Evolutionary conservation across 1,140 invertebrate genomes (phyloP).

Genomic region (Portunus trituberculatus): DNA sequence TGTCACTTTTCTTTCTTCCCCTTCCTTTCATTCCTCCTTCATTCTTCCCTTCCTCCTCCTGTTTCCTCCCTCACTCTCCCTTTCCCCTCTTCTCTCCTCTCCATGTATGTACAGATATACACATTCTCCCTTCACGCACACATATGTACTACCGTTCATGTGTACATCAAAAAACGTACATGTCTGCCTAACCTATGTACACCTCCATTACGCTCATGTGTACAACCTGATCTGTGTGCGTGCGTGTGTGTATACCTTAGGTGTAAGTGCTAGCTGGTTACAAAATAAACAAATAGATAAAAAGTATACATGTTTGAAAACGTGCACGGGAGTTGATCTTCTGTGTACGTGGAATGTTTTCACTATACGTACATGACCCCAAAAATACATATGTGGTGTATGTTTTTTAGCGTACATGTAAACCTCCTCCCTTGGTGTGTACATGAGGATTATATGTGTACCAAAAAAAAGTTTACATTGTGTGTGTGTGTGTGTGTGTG

Average conservation of each 20-base stretch:
- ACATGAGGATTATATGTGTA: neutral
- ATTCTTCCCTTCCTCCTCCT: neutral
- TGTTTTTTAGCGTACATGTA: neutral
- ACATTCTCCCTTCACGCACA: too few species aligned
- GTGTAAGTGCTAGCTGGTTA: neutral
- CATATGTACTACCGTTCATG: neutral
- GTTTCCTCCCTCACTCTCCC: neutral
- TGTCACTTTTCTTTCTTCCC: neutral
- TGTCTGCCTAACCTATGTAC: neutral
- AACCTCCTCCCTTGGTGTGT: neutral
- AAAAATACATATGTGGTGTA: neutral
- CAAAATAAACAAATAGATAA: neutral
- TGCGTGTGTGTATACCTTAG: neutral
- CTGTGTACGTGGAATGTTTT: constrained; percentile 21
- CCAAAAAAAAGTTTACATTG: too few species aligned
- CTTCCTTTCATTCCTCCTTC: neutral
- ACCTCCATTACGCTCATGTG: neutral
- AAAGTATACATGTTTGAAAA: neutral
- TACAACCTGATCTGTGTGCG: neutral
- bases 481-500: neutral
- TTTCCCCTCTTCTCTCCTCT: neutral
- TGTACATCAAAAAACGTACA: neutral
- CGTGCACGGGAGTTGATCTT: constrained; percentile 29
- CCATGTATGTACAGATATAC: neutral
- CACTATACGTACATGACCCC: neutral